Evolutionary conservation across 2,888 invertebrate species (phyloP), one percentile per base, ranked within the genome.

Genomic region (Micoletzkya japonica): DNA sequence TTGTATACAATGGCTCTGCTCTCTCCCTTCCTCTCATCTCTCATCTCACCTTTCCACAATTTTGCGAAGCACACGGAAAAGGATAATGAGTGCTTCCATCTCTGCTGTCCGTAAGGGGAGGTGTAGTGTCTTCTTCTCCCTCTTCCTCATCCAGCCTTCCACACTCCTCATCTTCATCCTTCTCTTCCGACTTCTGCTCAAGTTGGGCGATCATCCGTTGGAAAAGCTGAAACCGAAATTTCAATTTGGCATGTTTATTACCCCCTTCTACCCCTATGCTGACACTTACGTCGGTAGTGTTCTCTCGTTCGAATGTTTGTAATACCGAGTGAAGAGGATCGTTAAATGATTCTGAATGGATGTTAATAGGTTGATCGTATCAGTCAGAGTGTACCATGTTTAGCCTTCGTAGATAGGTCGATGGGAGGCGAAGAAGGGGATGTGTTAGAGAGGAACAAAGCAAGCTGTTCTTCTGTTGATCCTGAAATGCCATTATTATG

Each of bases 21-120:
- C 52, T 24, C 7, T 52, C 58, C 17, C 7, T 58, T n/a, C n/a
- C n/a, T n/a, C n/a, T n/a, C n/a, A n/a, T n/a, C n/a, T n/a, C n/a
- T n/a, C n/a, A n/a, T n/a, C 58, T 4, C n/a, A 63, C 63, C 63
- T 63, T 63, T 63, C 63, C 50, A 32, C 63, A 63, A 7, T 17
- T 26, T 3, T 32, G 32, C 2, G 63, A 49, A 30, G 63, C 49
- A 49, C 63, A 63, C 20, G 36, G 37, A 44, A 39, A 39, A 0
- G 24, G 6, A 17, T 37, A 10, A 60, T 10, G 4, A 24, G 39
- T 44, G 6, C 30, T 30, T 28, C 44, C 60, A 24, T 37, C 60
- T 20, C 60, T 39, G 4, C 34, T 32, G 4, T 60, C 60, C 4
- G 60, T 60, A 17, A 60, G 60, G 2, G 60, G 60, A 60, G 60